phyloP scores from a whole-genome alignment of 2,113 vertebrate genomes.

The Scophthalmus maximus region DNA sequence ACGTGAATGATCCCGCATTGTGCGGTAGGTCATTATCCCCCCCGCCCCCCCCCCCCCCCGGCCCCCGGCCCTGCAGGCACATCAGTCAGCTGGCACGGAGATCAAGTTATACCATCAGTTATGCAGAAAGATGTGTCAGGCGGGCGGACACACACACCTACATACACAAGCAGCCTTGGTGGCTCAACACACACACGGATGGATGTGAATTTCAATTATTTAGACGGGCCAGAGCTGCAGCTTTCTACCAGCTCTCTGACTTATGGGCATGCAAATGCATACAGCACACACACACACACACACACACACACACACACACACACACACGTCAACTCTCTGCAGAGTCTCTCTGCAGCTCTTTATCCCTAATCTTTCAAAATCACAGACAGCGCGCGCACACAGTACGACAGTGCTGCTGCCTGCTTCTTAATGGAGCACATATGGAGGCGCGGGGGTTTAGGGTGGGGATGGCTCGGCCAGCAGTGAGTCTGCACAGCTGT shows the following conservation, averaged over 20 bases:
- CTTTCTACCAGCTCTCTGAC: background rate
- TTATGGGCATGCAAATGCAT: conserved; percentile 18
- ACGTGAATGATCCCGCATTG: conserved; percentile 37
- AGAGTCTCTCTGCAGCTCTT: conserved; percentile 4
- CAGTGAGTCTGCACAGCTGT: conserved; percentile 41
- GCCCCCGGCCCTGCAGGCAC: conserved; percentile 24
- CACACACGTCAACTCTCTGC: conserved; percentile 13
- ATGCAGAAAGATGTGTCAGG: conserved; percentile 39
- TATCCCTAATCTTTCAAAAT: conserved; percentile 39
- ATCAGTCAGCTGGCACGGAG: conserved; percentile 27
- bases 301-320: too few relatives aligned
- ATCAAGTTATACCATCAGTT: conserved; percentile 46
- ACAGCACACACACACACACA: conserved; percentile 20
- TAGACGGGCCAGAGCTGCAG: conserved; percentile 1
- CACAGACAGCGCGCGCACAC: conserved; percentile 32
- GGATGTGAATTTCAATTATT: conserved; percentile 51
- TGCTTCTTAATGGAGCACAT: conserved; percentile 46
- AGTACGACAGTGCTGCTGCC: background rate
- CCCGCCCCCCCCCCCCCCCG: background rate
- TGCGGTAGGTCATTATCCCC: conserved; percentile 27
- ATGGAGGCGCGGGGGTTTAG: conserved; percentile 28
- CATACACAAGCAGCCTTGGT: conserved; percentile 10
- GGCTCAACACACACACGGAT: conserved; percentile 14
- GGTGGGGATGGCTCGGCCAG: conserved; percentile 28
- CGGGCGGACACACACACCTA: conserved; percentile 28